Percentiles rank a stretch among this genome's conserved stretches.
These are phyloP conservation scores for Drosophila setosimentum DNA, from an alignment of 2,888 invertebrate species.

Conservation along the genomic window DNA sequence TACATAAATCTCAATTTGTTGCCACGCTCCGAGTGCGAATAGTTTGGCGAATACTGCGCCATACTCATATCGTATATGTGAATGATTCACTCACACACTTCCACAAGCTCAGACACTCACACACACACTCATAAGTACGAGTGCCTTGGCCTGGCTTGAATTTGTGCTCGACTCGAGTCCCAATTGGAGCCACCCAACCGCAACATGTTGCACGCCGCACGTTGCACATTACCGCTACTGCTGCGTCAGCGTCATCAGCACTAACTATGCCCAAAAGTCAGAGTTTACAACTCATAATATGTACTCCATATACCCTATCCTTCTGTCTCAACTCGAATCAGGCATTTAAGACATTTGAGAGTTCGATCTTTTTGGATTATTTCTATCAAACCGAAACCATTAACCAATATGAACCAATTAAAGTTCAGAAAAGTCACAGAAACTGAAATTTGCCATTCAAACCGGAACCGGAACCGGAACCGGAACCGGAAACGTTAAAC, in stretches of 20 bases:
- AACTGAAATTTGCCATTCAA: not conserved
- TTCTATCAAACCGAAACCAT: not conserved
- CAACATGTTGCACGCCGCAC: conserved; percentile 71
- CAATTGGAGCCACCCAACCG: conserved; percentile 74
- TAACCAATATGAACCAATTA: not conserved
- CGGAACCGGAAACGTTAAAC: not conserved
- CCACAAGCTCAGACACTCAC: not conserved
- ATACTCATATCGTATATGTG: conserved; percentile 21
- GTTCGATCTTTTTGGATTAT: not conserved
- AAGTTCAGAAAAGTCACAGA: not conserved
- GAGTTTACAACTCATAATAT: conserved; percentile 17
- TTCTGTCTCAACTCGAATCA: not conserved
- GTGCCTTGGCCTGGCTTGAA: conserved; percentile 59
- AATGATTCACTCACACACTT: conserved; percentile 40
- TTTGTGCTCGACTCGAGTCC: conserved; percentile 76
- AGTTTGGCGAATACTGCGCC: conserved; percentile 58
- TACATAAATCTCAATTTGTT: conserved; percentile 78
- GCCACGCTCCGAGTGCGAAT: conserved; percentile 74
- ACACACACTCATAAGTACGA: conserved; percentile 44
- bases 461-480: not conserved
- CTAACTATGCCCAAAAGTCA: conserved; percentile 56
- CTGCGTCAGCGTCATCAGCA: conserved; percentile 34
- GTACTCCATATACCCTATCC: conserved; percentile 19
- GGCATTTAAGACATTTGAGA: not conserved
- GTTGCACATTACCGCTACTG: conserved; percentile 28